These are phyloP conservation scores for Dipodomys ordii DNA, from an alignment of 2,113 vertebrate genomes.

Conservation along the genomic window DNA sequence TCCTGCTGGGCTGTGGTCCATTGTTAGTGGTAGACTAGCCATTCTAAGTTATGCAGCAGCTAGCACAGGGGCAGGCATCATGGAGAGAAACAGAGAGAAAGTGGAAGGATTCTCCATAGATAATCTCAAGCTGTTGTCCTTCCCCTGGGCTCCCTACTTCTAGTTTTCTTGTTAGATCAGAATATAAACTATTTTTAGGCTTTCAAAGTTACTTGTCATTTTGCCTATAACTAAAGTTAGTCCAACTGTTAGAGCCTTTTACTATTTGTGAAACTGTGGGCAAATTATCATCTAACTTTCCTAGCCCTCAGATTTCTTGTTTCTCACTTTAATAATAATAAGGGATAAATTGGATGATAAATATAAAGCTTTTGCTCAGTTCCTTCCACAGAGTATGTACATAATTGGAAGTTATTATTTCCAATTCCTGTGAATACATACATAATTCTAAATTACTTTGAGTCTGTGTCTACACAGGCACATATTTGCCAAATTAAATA, in stretches of 20 bases:
- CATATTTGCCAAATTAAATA: slow-evolving; percentile 70
- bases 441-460: slow-evolving; percentile 52
- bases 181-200: not conserved
- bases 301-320: not conserved
- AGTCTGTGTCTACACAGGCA: slow-evolving; percentile 12
- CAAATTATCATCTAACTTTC: not conserved
- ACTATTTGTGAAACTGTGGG: not conserved
- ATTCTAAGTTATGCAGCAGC: not conserved
- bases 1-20: not conserved
- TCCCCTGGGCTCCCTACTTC: not conserved
- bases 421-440: slow-evolving; percentile 51
- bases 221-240: not conserved
- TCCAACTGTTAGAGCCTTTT: not conserved
- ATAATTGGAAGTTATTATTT: slow-evolving; percentile 45
- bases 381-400: slow-evolving; percentile 16
- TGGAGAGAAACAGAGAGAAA: not conserved
- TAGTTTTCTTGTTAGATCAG: not conserved
- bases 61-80: not conserved
- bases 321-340: slow-evolving; percentile 39
- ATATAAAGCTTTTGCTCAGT: not conserved
- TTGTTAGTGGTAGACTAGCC: not conserved
- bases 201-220: not conserved
- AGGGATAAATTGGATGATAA: slow-evolving; percentile 14
- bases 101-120: not conserved
- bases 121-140: fast-evolving